Conservation (phyloP, 2,888 invertebrate species). For the Gerosis bhagava region DNA sequence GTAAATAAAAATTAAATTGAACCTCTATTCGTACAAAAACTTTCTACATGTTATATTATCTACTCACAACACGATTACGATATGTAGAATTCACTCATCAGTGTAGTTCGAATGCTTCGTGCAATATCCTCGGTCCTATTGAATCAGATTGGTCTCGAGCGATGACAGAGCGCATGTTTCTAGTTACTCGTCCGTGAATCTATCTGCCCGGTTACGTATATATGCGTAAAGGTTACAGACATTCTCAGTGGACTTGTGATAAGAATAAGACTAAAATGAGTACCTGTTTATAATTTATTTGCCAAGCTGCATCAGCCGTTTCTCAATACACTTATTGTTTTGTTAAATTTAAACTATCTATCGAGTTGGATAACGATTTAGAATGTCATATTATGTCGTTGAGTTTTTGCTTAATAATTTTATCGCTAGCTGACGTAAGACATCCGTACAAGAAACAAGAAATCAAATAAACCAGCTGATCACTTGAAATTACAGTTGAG, state of each 20-base stretch:
- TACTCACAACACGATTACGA: slow-evolving; percentile 11
- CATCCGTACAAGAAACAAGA: no score
- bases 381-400: no score
- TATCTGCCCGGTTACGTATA: slow-evolving; percentile 8
- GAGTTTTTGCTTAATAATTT: no score
- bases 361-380: no score
- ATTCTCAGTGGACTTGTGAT: slow-evolving; percentile 5
- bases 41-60: not conserved
- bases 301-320: not conserved
- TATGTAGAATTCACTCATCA: slow-evolving; percentile 11
- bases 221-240: slow-evolving; percentile 15
- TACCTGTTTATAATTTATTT: slow-evolving; percentile 18
- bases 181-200: no score
- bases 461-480: no score
- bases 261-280: slow-evolving; percentile 17
- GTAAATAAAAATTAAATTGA: no score
- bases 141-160: slow-evolving; percentile 11
- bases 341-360: no score
- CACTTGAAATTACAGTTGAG: no score
- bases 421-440: no score
- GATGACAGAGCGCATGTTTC: slow-evolving; percentile 20
- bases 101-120: slow-evolving; percentile 11
- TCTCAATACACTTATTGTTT: slow-evolving; percentile 2
- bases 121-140: slow-evolving; percentile 10
- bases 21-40: no score